Base-by-base conservation (phyloP, 2,797 vertebrate species). In the Halcyon leucocephala region DNA sequence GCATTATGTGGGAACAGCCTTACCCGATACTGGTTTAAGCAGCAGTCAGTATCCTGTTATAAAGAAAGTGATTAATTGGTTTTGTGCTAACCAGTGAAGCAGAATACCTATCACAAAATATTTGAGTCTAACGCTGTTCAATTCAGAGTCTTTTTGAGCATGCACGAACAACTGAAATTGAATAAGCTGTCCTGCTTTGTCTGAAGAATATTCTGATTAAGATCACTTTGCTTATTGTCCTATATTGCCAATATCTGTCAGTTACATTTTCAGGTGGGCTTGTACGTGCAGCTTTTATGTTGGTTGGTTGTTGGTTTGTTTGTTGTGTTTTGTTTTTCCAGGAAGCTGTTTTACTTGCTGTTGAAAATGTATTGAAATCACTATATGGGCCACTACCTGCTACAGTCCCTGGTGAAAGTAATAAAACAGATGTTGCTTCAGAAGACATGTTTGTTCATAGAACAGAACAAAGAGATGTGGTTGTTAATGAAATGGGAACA, bases 341-440 rank as follows among this genome's bases (percentile, higher is more conserved):
- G 99, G 99, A 99, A 89, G 98, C 98, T 84, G 98, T 99, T 81
- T 98, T 99, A 79, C 97, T 98, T 70, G 98, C 99, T 73, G 91
- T 99, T 91, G 99, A 99, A 96, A 98, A 98, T 26, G 96, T 99
- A 88, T 97, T 99, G 97, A 98, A 98, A 88, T 99, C 99, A 46
- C 96, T 99, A 79, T 99, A 99, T 49, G 99, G 98, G 66, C 98
- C 97, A 94, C 97, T 98, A 96, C 95, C 98, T 64, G 86, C 77
- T 86, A 18, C 97, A 96, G 42, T 96, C 89, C 92, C 92, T 96
- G 82, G 73, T 93, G 97, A 97, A 97, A 97, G 87, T 97, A 96
- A 96, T 94, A 97, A 97, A 97, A 91, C 96, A 97, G 96, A 97
- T 97, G 95, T 97, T 97, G 97, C 92, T 84, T 96, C 97, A 74